A percentile compares a stretch with the other conserved stretches of the same genome.
phyloP scores from a whole-genome alignment of 2,113 vertebrate species.

The Eubucco bourcierii region DNA sequence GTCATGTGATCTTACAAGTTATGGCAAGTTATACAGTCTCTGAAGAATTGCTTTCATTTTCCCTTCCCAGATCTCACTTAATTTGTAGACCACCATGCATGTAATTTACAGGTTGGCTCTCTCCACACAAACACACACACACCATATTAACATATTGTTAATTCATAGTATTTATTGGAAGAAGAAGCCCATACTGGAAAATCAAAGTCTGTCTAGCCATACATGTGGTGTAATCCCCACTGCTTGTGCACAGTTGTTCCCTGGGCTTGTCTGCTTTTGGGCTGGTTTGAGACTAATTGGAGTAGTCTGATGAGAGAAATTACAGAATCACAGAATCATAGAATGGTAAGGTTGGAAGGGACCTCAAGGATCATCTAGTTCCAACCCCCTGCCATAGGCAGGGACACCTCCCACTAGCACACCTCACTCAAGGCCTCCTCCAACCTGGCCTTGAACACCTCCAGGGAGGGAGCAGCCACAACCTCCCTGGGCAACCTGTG shows the following conservation, averaged over 20 bases:
- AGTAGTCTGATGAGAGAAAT: no score
- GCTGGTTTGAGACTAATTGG: no score
- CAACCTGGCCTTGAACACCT: no score
- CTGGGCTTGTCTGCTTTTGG: neutral
- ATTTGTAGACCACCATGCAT: neutral
- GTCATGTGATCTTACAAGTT: neutral
- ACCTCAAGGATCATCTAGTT: no score
- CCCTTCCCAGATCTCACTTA: neutral
- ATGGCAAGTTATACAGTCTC: neutral
- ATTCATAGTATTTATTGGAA: neutral
- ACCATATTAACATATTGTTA: neutral
- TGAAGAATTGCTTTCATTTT: neutral
- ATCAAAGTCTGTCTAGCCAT: neutral
- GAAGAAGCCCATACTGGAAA: neutral
- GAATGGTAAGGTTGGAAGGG: no score
- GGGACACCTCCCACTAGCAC: no score
- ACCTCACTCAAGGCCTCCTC: no score
- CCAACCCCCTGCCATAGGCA: no score
- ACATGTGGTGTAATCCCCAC: neutral
- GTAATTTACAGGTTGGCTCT: neutral
- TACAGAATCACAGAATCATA: no score
- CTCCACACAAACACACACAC: no score
- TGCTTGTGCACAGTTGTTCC: neutral
- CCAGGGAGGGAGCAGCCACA: no score
- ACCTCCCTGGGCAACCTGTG: no score